Evolutionary conservation across 2,888 invertebrate genomes (phyloP), one percentile per base, ranked within the genome.

Genomic region (Chloroclystis v-ata): DNA sequence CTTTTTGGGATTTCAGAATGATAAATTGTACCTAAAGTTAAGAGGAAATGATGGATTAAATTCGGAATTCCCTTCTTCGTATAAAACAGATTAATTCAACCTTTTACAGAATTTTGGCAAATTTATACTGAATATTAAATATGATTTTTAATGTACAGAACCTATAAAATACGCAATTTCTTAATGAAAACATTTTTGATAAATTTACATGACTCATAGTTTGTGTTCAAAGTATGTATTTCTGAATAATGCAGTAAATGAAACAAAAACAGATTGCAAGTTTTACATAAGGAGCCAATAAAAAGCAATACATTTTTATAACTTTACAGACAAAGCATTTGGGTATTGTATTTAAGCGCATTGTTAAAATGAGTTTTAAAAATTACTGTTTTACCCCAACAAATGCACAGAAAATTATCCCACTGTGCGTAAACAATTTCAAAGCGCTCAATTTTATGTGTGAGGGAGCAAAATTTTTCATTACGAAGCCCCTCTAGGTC

Each of bases 401-500:
- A 5, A 2, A 33, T 33, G 16, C 7, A 37, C 33, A 41, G 28
- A 44, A 33, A 45, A 41, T 46, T 50, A 46, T 47, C 35, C 40
- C 16, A 39, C 35, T 37, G 11, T 4, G 43, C 37, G 28, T 32
- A 39, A 37, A 44, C 38, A 38, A 30, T 47, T 38, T 30, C 24
- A 11, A 33, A 37, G 33, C 39, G 42, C 72, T 69, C 67, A 72
- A 69, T 58, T 69, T 66, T 67, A 65, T 57, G 44, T 43, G 57
- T 37, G 35, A 49, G 51, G 51, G 69, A 72, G 72, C 72, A 64
- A 65, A 67, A 68, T 67, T 75, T 81, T 77, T 80, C 78, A 81
- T 81, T 82, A 78, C 49, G 50, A 54, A 61, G 62, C 69, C 63
- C 75, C 77, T 77, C 67, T 42, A 43, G 35, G 57, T 61, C 64